Conservation (phyloP, 1,140 invertebrate species). For the Lepidurus apus region DNA sequence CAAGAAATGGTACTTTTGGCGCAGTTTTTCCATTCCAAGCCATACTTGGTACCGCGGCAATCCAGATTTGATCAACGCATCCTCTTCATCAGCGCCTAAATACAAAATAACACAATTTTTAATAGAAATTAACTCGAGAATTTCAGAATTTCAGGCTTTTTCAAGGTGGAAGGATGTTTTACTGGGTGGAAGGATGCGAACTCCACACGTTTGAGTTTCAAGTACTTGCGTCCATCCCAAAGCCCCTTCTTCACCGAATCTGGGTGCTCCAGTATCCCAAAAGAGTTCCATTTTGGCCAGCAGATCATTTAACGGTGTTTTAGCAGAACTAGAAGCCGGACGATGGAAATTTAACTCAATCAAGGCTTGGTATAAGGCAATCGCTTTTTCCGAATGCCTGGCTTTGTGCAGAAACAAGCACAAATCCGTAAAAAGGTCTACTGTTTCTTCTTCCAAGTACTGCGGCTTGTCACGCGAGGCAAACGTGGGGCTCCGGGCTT, state of each 20-base stretch:
- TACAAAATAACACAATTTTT: not conserved
- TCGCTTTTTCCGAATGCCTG: conserved; percentile 46
- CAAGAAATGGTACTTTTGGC: conserved; percentile 44
- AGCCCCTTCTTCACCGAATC: conserved; percentile 45
- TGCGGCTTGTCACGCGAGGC: conserved; percentile 37
- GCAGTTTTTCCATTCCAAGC: conserved; percentile 44
- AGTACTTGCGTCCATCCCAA: conserved; percentile 44
- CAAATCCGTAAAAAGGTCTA: conserved; percentile 44
- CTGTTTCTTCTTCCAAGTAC: conserved; percentile 37
- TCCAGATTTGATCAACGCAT: conserved; percentile 38
- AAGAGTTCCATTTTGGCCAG: conserved; percentile 45
- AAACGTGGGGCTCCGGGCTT: conserved; percentile 39
- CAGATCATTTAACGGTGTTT: conserved; percentile 37
- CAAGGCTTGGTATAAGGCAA: conserved; percentile 46
- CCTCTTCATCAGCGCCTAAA: conserved; percentile 40
- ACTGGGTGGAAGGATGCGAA: conserved; percentile 18
- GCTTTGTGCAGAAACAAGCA: conserved; percentile 44
- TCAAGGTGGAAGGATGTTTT: not conserved
- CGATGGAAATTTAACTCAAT: conserved; percentile 48
- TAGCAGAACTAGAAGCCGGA: conserved; percentile 36
- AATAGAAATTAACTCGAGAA: not conserved
- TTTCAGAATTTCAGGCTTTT: not conserved
- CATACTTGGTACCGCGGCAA: conserved; percentile 41
- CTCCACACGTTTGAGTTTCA: conserved; percentile 30
- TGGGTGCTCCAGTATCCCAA: conserved; percentile 46